phyloP scores from a whole-genome alignment of 2,888 invertebrate genomes.

The Escarpia spicata region DNA sequence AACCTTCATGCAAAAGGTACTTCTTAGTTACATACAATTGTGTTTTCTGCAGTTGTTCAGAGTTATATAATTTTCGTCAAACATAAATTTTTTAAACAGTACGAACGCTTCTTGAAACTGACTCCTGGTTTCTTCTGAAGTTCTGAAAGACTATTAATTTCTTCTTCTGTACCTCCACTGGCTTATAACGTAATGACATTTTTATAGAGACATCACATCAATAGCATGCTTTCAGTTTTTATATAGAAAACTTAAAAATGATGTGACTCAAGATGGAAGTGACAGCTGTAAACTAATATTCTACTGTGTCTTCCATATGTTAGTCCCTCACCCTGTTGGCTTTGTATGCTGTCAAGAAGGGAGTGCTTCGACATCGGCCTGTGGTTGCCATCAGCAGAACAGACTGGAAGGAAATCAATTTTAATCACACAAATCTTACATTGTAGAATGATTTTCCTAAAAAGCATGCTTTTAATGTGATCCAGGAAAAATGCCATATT shows the following conservation, averaged over 20 bases:
- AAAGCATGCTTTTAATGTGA: conserved; percentile 18
- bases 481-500: background rate
- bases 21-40: too few relatives aligned
- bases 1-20: too few relatives aligned
- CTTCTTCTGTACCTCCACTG: too few relatives aligned
- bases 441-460: background rate
- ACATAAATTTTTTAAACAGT: too few relatives aligned
- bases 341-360: conserved; percentile 57
- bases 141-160: too few relatives aligned
- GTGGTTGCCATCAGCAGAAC: conserved; percentile 57
- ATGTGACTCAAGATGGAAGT: background rate
- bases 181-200: background rate
- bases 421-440: conserved; percentile 21
- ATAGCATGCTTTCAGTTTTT: background rate
- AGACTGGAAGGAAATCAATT: conserved; percentile 42
- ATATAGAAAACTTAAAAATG: background rate
- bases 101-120: too few relatives aligned
- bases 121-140: too few relatives aligned
- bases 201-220: background rate
- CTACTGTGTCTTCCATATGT: background rate
- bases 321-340: conserved; percentile 39
- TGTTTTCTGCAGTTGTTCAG: too few relatives aligned
- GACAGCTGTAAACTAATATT: background rate
- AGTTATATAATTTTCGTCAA: too few relatives aligned
- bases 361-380: conserved; percentile 59